A percentile compares a stretch with the other conserved stretches of the same genome.
Evolutionary conservation across 2,888 invertebrate species (phyloP).

Genomic region (Athetis lepigone): DNA sequence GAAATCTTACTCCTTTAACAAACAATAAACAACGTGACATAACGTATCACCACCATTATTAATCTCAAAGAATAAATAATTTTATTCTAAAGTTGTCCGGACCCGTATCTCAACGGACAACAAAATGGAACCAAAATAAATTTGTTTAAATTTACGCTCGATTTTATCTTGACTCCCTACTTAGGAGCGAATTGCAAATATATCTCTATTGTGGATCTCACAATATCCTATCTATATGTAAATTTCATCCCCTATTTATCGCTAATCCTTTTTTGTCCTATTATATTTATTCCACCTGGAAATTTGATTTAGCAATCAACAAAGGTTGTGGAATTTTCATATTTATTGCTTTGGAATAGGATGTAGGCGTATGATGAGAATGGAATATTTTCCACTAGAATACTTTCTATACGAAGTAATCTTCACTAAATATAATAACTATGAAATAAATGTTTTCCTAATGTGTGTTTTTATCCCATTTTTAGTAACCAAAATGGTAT

Average conservation of each 20-base stretch:
- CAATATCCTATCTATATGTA: constrained; percentile 50
- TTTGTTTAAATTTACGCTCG: constrained; percentile 45
- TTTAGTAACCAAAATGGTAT: too few species aligned
- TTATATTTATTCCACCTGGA: constrained; percentile 51
- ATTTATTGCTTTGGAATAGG: constrained; percentile 33
- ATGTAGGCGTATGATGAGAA: background rate
- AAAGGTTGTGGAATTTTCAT: constrained; percentile 38
- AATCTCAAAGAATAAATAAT: constrained; percentile 11
- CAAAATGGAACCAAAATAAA: constrained; percentile 34
- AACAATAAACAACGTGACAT: background rate
- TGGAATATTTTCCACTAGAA: background rate
- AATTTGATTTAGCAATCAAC: constrained; percentile 41
- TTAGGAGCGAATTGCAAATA: constrained; percentile 51
- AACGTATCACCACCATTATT: constrained; percentile 32
- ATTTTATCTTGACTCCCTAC: constrained; percentile 39
- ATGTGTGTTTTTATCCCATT: too few species aligned
- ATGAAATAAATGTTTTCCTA: too few species aligned
- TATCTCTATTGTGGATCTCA: constrained; percentile 49
- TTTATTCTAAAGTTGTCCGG: constrained; percentile 21
- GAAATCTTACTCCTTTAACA: background rate
- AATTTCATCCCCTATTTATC: constrained; percentile 36
- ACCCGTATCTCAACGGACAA: constrained; percentile 24
- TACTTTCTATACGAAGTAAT: too few species aligned
- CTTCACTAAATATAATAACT: too few species aligned
- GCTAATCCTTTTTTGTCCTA: constrained; percentile 46